A percentile compares a stretch with the other conserved stretches of the same genome.
These are phyloP conservation scores for Xiphophorus maculatus DNA, from an alignment of 2,113 vertebrate genomes.

Conservation along the genomic window DNA sequence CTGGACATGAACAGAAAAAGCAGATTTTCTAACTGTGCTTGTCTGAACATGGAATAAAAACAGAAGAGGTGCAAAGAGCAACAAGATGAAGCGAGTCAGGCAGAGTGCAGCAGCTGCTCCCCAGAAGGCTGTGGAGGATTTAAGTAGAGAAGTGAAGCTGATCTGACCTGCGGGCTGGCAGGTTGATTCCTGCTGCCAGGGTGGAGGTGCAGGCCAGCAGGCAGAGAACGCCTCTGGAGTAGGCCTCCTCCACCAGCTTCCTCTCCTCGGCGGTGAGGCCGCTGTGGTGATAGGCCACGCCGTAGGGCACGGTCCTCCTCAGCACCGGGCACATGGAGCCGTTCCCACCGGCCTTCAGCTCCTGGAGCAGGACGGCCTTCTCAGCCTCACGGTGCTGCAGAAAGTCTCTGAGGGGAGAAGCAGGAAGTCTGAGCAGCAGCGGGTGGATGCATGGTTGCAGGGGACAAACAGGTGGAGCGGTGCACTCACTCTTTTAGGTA, in stretches of 20 bases:
- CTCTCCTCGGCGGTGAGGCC: constrained; percentile 92
- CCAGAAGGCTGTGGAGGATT: not conserved
- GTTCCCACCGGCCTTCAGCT: constrained; percentile 80
- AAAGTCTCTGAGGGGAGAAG: constrained; percentile 78
- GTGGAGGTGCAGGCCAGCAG: constrained; percentile 96
- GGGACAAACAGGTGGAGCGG: accelerated
- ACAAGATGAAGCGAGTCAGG: not conserved
- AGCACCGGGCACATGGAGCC: constrained; percentile 89
- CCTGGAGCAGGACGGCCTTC: constrained; percentile 82
- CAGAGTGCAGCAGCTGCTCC: not conserved
- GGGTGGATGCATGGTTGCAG: not conserved
- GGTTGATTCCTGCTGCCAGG: constrained; percentile 93
- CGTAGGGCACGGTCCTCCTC: constrained; percentile 85
- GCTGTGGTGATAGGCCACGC: constrained; percentile 95
- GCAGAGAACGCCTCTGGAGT: constrained; percentile 87
- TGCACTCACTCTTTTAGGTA: constrained; percentile 88
- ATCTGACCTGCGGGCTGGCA: constrained; percentile 91
- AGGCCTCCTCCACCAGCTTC: constrained; percentile 90
- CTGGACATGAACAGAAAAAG: too few species aligned
- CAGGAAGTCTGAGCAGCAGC: not conserved
- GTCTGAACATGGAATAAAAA: too few species aligned
- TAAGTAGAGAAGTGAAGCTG: not conserved
- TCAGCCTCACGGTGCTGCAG: constrained; percentile 79
- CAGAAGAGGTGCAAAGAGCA: not conserved
- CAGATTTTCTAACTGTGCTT: too few species aligned